phyloP scores from a whole-genome alignment of 1,140 invertebrate species.

The Drosophila nebulosa region DNA sequence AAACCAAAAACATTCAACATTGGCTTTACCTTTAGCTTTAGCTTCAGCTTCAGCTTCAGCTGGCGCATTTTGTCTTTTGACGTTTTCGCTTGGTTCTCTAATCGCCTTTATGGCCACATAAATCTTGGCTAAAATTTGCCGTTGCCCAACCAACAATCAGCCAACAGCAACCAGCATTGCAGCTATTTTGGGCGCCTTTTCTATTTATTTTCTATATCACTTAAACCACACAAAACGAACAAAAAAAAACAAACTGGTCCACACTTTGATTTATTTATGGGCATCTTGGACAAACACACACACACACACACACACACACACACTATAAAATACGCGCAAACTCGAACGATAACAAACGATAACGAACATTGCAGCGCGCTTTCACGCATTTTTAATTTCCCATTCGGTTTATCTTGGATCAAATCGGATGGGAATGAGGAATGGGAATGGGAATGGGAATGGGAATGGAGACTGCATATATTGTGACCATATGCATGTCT shows the following conservation, averaged over 20 bases:
- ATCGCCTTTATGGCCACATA: conserved; percentile 77
- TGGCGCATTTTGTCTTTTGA: conserved; percentile 65
- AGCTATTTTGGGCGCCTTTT: conserved; percentile 4
- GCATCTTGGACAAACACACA: conserved; percentile 26
- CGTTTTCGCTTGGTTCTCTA: conserved; percentile 64
- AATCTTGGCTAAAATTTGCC: conserved; percentile 74
- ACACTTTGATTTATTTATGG: conserved; percentile 70
- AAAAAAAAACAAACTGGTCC: conserved; percentile 75
- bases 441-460: background rate
- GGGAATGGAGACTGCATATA: background rate
- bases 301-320: too few species aligned
- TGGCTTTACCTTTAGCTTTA: too few species aligned
- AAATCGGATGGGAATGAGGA: background rate
- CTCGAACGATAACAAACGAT: conserved; percentile 45
- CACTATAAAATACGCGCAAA: background rate
- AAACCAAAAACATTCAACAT: too few species aligned
- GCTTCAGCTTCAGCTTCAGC: conserved; percentile 8
- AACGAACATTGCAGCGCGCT: conserved; percentile 44
- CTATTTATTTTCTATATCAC: conserved; percentile 48
- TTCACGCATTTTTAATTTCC: conserved; percentile 74
- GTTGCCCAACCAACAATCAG: conserved; percentile 41
- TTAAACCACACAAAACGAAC: conserved; percentile 41
- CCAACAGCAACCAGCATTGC: too few species aligned
- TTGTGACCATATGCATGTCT: conserved; percentile 41
- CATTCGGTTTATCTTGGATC: conserved; percentile 1